Evolutionary conservation across 2,113 vertebrate genomes (phyloP), one percentile per base, ranked within the genome.

Genomic region (Apeltes quadracus): DNA sequence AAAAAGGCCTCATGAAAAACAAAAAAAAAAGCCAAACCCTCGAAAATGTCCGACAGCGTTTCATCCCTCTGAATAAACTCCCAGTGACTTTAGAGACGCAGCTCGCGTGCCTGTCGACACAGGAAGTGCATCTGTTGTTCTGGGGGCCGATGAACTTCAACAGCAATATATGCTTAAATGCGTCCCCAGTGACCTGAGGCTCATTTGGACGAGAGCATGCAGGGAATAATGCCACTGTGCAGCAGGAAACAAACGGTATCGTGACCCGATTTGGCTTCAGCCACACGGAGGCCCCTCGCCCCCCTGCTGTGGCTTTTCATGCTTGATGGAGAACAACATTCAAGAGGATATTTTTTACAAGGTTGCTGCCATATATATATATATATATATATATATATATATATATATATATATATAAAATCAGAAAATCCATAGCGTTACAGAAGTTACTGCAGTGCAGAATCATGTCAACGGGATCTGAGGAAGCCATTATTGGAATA

Each of bases 71-170:
- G 16, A 64, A 57, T 10, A 75, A 75, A 78, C 16, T 32, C 39
- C 48, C 23, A 23, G 25, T 36, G 44, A 38, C 65, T 76, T 74
- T 23, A 29, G 22, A 64, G 58, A 56, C 51, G 22, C 8, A 2
- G 20, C 66, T 83, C 2, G 65, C 53, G 32, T 81, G 76, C 46
- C 61, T 72, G 69, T 34, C 57, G 29, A 56, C 66, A 41, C 34
- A 39, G 20, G 25, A 75, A 13, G 65, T 75, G 46, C 70, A 83
- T 84, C 62, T 88, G 80, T 59, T 71, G 58, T 75, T 72, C 48
- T 76, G 65, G 34, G n/a, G 77, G 66, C 64, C 62, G 54, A 44
- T 73, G 76, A 75, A 72, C 66, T 61, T 69, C 22, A 75, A 50
- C 32, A 65, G 38, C 53, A 13, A 38, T 46, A 32, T 62, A n/a